phyloP scores from a whole-genome alignment of 1,140 invertebrate genomes.

The Brachionus koreanus region DNA sequence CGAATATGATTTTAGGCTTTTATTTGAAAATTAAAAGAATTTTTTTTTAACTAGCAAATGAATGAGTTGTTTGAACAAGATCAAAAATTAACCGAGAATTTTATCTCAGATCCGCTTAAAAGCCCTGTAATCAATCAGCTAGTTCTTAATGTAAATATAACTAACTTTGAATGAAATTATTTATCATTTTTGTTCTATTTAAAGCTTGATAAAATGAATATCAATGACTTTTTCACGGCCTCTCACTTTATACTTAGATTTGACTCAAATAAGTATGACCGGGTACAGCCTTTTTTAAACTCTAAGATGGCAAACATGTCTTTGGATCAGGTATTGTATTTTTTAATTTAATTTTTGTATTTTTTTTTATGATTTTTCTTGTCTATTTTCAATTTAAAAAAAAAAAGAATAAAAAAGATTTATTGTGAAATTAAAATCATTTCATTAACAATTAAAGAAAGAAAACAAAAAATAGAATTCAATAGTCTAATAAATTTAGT shows the following conservation, averaged over 20 bases:
- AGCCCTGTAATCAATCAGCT: not conserved
- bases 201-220: slow-evolving; percentile 15
- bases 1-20: not conserved
- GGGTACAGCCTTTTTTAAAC: not conserved
- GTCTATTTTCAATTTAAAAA: no score
- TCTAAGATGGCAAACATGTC: not conserved
- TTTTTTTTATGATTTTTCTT: no score
- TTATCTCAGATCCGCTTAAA: not conserved
- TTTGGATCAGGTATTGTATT: not conserved
- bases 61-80: slow-evolving; percentile 10
- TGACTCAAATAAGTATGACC: not conserved
- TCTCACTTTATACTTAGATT: slow-evolving; percentile 34
- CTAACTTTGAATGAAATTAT: not conserved
- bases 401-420: not conserved
- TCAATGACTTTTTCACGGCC: not conserved
- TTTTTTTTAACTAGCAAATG: not conserved
- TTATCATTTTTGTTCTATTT: not conserved
- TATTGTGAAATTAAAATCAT: no score
- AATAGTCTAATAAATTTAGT: no score
- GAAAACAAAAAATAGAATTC: no score
- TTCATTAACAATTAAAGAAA: no score
- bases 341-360: no score
- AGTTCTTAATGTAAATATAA: not conserved
- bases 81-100: not conserved
- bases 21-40: not conserved